phyloP scores from a whole-genome alignment of 2,797 vertebrate species.

The Darevskia mixta region DNA sequence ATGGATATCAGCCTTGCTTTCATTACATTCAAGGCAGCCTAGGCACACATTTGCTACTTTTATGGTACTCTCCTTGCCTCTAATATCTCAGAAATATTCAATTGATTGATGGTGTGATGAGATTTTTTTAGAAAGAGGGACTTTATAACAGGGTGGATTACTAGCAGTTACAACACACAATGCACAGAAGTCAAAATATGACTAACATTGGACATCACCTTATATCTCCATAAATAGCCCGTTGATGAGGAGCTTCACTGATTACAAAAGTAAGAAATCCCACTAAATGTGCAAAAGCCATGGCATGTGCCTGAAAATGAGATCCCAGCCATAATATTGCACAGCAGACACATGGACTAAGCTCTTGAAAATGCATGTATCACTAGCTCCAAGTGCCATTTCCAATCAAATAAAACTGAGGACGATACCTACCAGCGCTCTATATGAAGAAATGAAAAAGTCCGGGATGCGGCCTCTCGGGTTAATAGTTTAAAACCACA shows the following conservation, averaged over 20 bases:
- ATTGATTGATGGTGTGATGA: too few relatives aligned
- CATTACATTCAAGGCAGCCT: too few relatives aligned
- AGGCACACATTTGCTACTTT: too few relatives aligned
- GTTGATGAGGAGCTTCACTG: neutral
- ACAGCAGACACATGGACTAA: conserved; percentile 2
- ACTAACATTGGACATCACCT: too few relatives aligned
- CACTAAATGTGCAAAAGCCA: neutral
- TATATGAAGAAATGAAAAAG: conserved; percentile 91
- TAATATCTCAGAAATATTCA: too few relatives aligned
- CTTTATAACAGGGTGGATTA: too few relatives aligned
- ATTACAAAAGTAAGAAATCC: neutral
- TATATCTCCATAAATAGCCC: neutral
- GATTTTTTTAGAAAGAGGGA: too few relatives aligned
- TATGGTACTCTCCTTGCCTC: too few relatives aligned
- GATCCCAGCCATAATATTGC: neutral
- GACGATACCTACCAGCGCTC: conserved; percentile 89
- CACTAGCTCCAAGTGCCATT: neutral
- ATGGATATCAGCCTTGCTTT: too few relatives aligned
- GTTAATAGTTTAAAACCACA: conserved; percentile 98
- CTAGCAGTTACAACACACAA: too few relatives aligned
- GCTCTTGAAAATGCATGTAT: conserved; percentile 36
- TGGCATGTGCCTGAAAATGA: neutral
- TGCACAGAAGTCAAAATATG: too few relatives aligned
- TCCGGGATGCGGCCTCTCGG: conserved; percentile 89
- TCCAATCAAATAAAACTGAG: neutral